Evolutionary conservation across 2,888 invertebrate genomes (phyloP).

Genomic region (Drosophila niveifrons): DNA sequence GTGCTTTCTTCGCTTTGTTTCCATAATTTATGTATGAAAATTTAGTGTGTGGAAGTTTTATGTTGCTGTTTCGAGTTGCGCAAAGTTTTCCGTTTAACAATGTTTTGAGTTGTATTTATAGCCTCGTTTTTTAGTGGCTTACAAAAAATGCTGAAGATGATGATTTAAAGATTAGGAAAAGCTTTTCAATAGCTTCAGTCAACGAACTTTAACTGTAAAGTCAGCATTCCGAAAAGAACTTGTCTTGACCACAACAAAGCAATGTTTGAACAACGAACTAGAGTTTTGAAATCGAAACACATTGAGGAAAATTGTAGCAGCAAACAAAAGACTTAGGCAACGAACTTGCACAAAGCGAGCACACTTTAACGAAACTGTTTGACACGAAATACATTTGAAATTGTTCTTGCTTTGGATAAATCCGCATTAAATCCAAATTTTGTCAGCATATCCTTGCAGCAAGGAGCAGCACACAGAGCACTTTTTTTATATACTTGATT

Average conservation of each 20-base stretch:
- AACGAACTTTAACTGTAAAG: slow-evolving; percentile 52
- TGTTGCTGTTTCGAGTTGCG: slow-evolving; percentile 45
- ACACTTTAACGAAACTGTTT: slow-evolving; percentile 12
- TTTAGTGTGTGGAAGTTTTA: slow-evolving; percentile 28
- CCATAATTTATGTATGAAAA: slow-evolving; percentile 45
- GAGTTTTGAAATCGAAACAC: slow-evolving; percentile 8
- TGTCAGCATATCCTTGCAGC: slow-evolving; percentile 52
- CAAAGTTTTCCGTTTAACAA: slow-evolving; percentile 32
- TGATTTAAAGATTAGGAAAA: slow-evolving; percentile 17
- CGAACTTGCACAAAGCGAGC: slow-evolving; percentile 40
- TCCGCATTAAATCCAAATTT: slow-evolving; percentile 40
- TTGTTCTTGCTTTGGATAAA: slow-evolving; percentile 14
- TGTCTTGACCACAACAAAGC: slow-evolving; percentile 13
- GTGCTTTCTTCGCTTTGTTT: slow-evolving; percentile 5
- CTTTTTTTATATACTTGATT: slow-evolving; percentile 38
- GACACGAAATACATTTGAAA: slow-evolving; percentile 1
- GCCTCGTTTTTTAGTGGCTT: slow-evolving; percentile 14
- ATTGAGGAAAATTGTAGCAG: neutral
- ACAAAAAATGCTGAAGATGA: neutral
- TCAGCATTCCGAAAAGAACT: slow-evolving; percentile 36
- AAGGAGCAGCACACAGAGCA: slow-evolving; percentile 56
- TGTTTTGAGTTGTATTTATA: slow-evolving; percentile 16
- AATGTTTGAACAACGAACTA: slow-evolving; percentile 3
- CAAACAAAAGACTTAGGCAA: slow-evolving; percentile 45
- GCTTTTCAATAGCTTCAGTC: slow-evolving; percentile 24